Conservation (phyloP, 2,888 invertebrate species). For the Euclidia mi region DNA sequence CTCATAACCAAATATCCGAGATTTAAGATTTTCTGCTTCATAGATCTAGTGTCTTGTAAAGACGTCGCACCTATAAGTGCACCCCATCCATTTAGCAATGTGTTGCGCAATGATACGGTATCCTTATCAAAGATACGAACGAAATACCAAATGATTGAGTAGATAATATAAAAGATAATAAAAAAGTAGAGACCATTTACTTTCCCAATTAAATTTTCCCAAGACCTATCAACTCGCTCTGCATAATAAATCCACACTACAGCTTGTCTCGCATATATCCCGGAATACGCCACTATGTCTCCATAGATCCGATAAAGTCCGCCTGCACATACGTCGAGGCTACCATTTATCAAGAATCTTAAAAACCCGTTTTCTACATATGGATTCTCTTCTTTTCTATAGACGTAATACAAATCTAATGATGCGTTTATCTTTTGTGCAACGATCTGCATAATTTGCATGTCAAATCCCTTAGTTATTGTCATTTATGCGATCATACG, state of each 20-base stretch:
- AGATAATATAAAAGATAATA: slow-evolving; percentile 69
- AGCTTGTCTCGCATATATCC: slow-evolving; percentile 70
- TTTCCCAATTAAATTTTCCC: slow-evolving; percentile 69
- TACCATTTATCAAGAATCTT: slow-evolving; percentile 69
- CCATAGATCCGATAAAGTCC: slow-evolving; percentile 76
- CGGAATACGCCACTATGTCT: slow-evolving; percentile 75
- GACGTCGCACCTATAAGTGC: slow-evolving; percentile 69
- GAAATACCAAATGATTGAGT: slow-evolving; percentile 66
- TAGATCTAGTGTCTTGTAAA: slow-evolving; percentile 63
- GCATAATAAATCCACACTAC: slow-evolving; percentile 74
- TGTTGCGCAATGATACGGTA: slow-evolving; percentile 55
- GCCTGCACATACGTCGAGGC: slow-evolving; percentile 75
- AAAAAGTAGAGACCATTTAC: slow-evolving; percentile 71
- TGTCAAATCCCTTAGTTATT: slow-evolving; percentile 69
- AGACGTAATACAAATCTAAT: slow-evolving; percentile 65
- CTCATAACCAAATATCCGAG: slow-evolving; percentile 71
- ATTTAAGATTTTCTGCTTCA: slow-evolving; percentile 75
- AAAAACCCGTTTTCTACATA: slow-evolving; percentile 56
- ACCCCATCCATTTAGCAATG: slow-evolving; percentile 73
- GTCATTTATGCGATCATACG: slow-evolving; percentile 63
- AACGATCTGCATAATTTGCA: slow-evolving; percentile 75
- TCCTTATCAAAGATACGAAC: slow-evolving; percentile 64
- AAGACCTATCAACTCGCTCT: slow-evolving; percentile 66
- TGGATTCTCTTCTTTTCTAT: slow-evolving; percentile 61
- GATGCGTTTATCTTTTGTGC: slow-evolving; percentile 70